phyloP scores from a whole-genome alignment of 2,113 vertebrate genomes.

The Chunga burmeisteri region DNA sequence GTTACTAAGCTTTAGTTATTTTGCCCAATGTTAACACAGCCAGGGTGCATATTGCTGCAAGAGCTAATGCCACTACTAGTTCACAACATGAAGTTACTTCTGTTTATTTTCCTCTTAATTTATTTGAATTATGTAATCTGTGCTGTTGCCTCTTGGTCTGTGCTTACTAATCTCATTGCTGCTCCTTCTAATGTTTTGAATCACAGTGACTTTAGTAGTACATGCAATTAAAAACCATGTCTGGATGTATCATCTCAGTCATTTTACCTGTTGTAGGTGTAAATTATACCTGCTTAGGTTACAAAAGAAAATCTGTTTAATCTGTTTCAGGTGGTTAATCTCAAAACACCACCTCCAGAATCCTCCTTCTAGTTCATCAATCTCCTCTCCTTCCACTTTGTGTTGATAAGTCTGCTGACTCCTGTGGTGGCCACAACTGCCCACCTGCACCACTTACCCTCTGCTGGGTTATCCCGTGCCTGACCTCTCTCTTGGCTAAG shows the following conservation, averaged over 20 bases:
- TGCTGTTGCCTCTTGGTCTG: background rate
- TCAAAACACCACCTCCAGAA: background rate
- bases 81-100: background rate
- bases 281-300: background rate
- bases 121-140: background rate
- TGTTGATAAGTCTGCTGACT: background rate
- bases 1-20: background rate
- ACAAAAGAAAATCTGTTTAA: background rate
- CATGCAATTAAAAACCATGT: background rate
- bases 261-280: background rate
- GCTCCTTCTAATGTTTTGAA: background rate
- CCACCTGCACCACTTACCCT: background rate
- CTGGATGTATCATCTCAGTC: background rate
- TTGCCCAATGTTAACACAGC: background rate
- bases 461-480: background rate
- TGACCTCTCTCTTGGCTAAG: background rate
- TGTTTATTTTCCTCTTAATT: slow-evolving; percentile 1
- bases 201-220: background rate
- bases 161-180: background rate
- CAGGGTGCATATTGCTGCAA: background rate
- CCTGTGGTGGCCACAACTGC: background rate
- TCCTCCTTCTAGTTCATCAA: background rate
- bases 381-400: background rate
- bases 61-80: background rate
- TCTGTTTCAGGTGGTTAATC: background rate